Base-by-base conservation (phyloP, 1,140 invertebrate species). In the Kradibia gibbosae region DNA sequence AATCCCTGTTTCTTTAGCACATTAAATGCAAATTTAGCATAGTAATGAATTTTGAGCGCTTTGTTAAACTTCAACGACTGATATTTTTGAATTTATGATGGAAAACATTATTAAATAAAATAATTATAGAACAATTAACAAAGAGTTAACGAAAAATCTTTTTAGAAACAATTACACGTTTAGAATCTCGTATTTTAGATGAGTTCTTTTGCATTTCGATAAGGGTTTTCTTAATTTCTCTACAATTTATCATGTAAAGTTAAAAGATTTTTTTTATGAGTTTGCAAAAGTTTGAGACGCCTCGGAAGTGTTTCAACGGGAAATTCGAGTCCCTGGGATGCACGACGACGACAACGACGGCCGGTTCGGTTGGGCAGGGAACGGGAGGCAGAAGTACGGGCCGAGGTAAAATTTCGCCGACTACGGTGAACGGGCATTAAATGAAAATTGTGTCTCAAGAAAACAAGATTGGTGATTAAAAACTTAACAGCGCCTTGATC, bases 221-320 rank as follows among this genome's bases (percentile, higher is more conserved):
- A 31, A 62, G 20, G 28, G 34, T 8, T 62, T 62, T 34, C 28
- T 22, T 62, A 62, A 62, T 62, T 31, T 31, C 25, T 34, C 10
- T 11, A 11, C 11, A 31, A 62, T 62, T 62, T 62, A 13, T 8
- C 13, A 62, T 31, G 20, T 31, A 15, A 62, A 31, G 28, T 62
- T 62, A 62, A 62, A 62, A 62, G 50, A 62, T 62, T 62, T 31
- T 11, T 62, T 15, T 62, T 62, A 62, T 34, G 57, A 31, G 13
- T 62, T 31, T 8, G 25, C 15, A 62, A 62, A 62, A 62, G n/a
- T 62, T 62, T 15, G 5, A 11, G 28, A 62, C 10, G 25, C 25
- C 15, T 57, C 53, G 3, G 10, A 3, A 4, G 53, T 10, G n/a
- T 13, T 34, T 28, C 17, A 11, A 62, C 10, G 57, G n/a, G 15